Conservation (phyloP, 1,140 invertebrate species). For the Drosophila serrata region DNA sequence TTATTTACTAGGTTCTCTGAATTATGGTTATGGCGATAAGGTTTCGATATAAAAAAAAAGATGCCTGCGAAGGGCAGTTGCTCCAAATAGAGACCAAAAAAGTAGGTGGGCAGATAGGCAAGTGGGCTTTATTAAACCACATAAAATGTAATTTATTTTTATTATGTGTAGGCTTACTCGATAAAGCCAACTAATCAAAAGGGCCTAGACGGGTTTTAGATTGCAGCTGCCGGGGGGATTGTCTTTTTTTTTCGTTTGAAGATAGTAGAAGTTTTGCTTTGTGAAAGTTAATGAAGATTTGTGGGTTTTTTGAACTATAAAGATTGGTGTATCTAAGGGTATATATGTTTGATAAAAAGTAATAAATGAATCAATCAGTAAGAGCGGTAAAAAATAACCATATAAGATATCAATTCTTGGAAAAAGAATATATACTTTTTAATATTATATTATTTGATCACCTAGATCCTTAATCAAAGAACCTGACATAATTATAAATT, state of each 20-base stretch:
- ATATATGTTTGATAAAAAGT: constrained; percentile 7
- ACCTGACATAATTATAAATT: background rate
- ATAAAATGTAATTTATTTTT: constrained; percentile 64
- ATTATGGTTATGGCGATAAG: constrained; percentile 59
- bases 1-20: constrained; percentile 32
- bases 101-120: constrained; percentile 61
- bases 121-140: constrained; percentile 58
- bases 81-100: constrained; percentile 47
- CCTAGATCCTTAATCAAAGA: no score
- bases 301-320: background rate
- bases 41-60: constrained; percentile 27
- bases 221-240: constrained; percentile 19
- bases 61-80: constrained; percentile 62
- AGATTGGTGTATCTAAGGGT: background rate
- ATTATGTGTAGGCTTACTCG: constrained; percentile 63
- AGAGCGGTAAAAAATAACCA: background rate
- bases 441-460: background rate
- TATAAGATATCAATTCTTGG: background rate
- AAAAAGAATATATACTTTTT: background rate
- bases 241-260: constrained; percentile 1
- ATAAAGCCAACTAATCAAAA: constrained; percentile 45
- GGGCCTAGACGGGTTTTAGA: constrained; percentile 51
- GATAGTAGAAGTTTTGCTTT: constrained; percentile 2
- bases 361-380: constrained; percentile 1
- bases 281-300: constrained; percentile 22